These are phyloP conservation scores for Orchestia grillus DNA, from an alignment of 1,140 invertebrate species.

Conservation along the genomic window DNA sequence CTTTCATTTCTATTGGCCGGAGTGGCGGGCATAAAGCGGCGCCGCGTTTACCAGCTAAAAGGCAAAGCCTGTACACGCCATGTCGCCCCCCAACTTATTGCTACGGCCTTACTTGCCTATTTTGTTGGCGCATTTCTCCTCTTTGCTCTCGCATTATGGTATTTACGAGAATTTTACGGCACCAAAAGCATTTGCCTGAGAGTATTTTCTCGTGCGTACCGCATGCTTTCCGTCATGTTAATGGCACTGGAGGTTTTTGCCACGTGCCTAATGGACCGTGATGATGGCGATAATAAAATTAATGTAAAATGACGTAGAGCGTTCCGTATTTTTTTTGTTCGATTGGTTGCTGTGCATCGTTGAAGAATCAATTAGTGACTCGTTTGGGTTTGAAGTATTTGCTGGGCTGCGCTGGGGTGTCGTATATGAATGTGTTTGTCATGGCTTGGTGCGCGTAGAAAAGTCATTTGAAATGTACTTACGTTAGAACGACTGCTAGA, in stretches of 20 bases:
- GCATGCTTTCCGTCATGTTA: slow-evolving; percentile 13
- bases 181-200: slow-evolving; percentile 20
- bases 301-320: neutral
- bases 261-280: neutral
- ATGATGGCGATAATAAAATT: neutral
- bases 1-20: slow-evolving; percentile 26
- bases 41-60: neutral
- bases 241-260: neutral
- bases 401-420: neutral
- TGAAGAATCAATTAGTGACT: neutral
- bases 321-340: neutral
- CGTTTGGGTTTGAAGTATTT: neutral
- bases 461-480: neutral
- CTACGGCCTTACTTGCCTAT: slow-evolving; percentile 21
- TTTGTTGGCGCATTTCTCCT: slow-evolving; percentile 32
- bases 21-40: neutral
- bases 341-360: neutral
- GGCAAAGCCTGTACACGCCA: slow-evolving; percentile 51
- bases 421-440: neutral
- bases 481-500: neutral
- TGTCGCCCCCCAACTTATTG: slow-evolving; percentile 43
- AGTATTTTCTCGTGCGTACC: neutral
- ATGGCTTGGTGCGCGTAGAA: neutral
- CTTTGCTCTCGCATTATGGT: slow-evolving; percentile 29
- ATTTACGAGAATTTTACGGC: slow-evolving; percentile 46